Base-by-base conservation (phyloP, 2,113 vertebrate genomes). In the Upupa epops region DNA sequence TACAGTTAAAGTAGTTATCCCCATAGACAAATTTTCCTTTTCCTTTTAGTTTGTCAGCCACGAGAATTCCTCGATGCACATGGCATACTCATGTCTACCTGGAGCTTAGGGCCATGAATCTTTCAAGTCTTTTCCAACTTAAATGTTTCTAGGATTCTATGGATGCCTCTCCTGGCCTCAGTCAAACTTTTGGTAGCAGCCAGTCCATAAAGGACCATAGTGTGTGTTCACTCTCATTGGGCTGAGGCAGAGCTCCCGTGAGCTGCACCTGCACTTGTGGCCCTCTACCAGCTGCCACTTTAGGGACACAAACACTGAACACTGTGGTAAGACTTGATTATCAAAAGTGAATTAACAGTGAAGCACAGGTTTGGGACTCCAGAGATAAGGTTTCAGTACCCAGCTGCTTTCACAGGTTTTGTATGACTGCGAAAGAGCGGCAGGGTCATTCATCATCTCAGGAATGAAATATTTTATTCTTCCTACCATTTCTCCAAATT, bases 171-270 rank as follows among this genome's bases (percentile, higher is more conserved):
- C 40, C 70, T 42, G 26, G 52, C 32, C 24, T 48, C 18, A 34
- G 1, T 22, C 48, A 46, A 31, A 36, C 7, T 13, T 0, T 31
- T 0, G 31, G 66, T 0, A 21, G 61, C 79, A 79, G 49, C 45
- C 24, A 10, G 20, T 20, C 42, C 3, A 4, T 8, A 17, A 37
- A 36, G 31, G 10, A 51, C 26, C 3, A 1, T 5, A 15, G 3
- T 1, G 2, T 4, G 0, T 2, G 11, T 31, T 20, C 8, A 1
- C 75, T 18, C 7, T 55, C 25, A 58, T 48, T 4, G 3, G 56
- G 37, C 59, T 22, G 59, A 49, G 55, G 42, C 49, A 72, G 32
- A 32, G 37, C 1, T 68, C 45, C 83, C 13, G 48, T 7, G 56
- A 74, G 68, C 68, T 75, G 48, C 34, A 22, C 46, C 7, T 29